Conservation (phyloP, 2,113 vertebrate species). For the Solenodon paradoxus region DNA sequence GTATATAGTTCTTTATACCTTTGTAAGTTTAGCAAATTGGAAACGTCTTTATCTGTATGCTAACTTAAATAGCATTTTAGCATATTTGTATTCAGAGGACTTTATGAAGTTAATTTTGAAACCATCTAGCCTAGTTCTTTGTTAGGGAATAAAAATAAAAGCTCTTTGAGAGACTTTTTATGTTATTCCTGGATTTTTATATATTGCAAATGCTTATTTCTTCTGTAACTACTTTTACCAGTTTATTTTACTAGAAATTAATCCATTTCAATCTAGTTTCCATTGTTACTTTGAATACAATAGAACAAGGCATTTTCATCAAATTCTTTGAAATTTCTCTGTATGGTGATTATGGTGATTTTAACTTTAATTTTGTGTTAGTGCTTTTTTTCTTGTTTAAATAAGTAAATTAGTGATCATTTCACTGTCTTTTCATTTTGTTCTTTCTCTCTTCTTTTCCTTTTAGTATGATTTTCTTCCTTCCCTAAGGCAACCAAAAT, state of each 20-base stretch:
- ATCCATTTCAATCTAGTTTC: not conserved
- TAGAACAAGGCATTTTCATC: not conserved
- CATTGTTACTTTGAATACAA: not conserved
- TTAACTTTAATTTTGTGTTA: not conserved
- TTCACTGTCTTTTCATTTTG: not conserved
- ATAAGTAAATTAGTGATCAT: not conserved
- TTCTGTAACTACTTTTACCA: not conserved
- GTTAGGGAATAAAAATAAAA: not conserved
- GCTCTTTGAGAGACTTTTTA: not conserved
- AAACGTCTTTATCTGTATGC: not conserved
- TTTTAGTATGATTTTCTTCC: not conserved
- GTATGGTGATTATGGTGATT: not conserved
- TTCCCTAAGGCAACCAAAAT: not conserved
- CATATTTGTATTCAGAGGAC: not conserved
- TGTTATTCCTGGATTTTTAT: not conserved
- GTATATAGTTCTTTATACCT: not conserved
- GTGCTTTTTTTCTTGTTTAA: not conserved
- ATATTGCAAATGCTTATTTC: not conserved
- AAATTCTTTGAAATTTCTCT: not conserved
- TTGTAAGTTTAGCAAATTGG: not conserved
- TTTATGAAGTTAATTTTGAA: not conserved
- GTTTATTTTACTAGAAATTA: not conserved
- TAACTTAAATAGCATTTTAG: not conserved
- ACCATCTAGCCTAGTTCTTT: not conserved
- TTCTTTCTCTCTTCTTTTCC: not conserved